Base-by-base conservation (phyloP, 2,888 invertebrate species). In the Proisotoma minuta region DNA sequence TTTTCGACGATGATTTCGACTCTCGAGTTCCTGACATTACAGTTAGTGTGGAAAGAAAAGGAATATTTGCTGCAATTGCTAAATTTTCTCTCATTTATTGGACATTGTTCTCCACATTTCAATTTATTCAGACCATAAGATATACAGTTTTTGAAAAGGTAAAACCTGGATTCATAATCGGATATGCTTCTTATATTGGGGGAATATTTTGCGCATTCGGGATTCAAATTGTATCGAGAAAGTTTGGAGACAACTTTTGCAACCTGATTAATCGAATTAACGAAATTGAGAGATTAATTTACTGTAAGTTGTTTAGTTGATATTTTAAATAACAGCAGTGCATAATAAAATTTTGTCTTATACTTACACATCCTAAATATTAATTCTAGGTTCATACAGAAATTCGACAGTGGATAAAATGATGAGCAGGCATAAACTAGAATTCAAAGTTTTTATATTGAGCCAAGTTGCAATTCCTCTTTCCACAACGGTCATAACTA, bases 231-330 rank as follows among this genome's bases (percentile, higher is more conserved):
- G 3, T 15, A 24, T 24, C 28, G 3, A 5, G 10, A n/a, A 12
- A 24, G 4, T 3, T 27, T 18, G 52, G 52, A 18, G 3, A 20
- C 3, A 3, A 24, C 24, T 24, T 52, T 3, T 52, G 27, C 28
- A n/a, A 24, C 28, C 29, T 52, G 18, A 12, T 52, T 15, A 28
- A 22, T 3, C 10, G 18, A 18, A 8, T 52, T 26, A 12, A 26
- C 5, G 52, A 52, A 26, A 24, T 52, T 8, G 52, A 52, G 20
- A 3, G 20, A 28, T 26, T 27, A 18, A 26, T 52, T 28, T 52
- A 28, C 28, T 18, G 52, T 52, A 27, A 52, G 52, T 23, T 5
- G n/a, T n/a, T n/a, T n/a, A n/a, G n/a, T n/a, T n/a, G n/a, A n/a
- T n/a, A n/a, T n/a, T n/a, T n/a, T n/a, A n/a, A n/a, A n/a, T n/a